Base-by-base conservation (phyloP, 2,888 invertebrate genomes). In the Cistogaster globosa region DNA sequence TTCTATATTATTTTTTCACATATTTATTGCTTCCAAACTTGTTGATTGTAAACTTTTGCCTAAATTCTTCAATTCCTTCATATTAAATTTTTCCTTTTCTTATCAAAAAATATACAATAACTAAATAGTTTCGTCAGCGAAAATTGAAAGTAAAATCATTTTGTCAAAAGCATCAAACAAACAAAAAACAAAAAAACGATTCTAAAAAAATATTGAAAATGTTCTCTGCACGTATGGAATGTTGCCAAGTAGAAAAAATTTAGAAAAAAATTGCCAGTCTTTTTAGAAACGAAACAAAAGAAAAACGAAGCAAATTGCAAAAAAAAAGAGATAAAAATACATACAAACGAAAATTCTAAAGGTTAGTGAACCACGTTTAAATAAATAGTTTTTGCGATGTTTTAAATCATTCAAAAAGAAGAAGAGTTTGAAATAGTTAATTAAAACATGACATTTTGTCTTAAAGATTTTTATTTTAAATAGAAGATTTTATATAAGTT, bases 351-450 rank as follows among this genome's bases (percentile, higher is more conserved):
- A 67, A 71, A 45, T 60, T 57, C 51, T 18, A 78, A 74, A 83
- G 83, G 67, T 83, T 74, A 78, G 60, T 83, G 83, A 83, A 77
- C 83, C 62, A 63, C 62, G 71, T 6, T 57, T 2, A 38, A 58
- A 48, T 62, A 38, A 76, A 76, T 76, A 58, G 48, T 67, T 76
- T 67, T 67, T 48, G 57, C 16, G 12, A 14, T 65, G 4, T 75
- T 42, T n/a, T 0, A 48, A 38, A 20, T 16, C 22, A 12, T 14
- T 1, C 9, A 18, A 55, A 20, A 32, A 72, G 32, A 76, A 0
- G 11, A 16, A 26, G 38, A 18, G 45, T 18, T 26, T 16, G 57
- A 5, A 26, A 45, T 26, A 71, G 12, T 42, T 11, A 6, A 12
- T 12, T 42, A 42, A 42, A 48, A 48, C 12, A 12, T 42, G 12